Percentiles rank a stretch among this genome's conserved stretches.
phyloP scores from a whole-genome alignment of 2,113 vertebrate species.

The Plotosus lineatus region DNA sequence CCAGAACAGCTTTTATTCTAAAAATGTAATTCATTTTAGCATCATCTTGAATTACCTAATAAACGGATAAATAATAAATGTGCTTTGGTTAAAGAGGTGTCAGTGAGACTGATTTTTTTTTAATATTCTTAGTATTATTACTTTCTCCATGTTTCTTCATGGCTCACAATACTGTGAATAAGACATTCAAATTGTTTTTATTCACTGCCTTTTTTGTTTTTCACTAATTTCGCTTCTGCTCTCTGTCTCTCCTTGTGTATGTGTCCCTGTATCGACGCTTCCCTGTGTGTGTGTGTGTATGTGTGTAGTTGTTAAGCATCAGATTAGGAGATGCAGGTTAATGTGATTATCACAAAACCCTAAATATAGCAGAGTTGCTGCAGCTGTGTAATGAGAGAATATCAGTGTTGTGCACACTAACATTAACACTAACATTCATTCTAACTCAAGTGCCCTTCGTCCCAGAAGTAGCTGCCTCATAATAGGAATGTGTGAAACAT shows the following conservation, averaged over 20 bases:
- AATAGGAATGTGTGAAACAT: too few species aligned
- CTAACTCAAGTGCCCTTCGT: background rate
- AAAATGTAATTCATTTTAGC: too few species aligned
- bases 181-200: too few species aligned
- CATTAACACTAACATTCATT: background rate
- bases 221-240: too few species aligned
- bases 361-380: conserved; percentile 50
- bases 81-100: too few species aligned
- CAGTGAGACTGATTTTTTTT: too few species aligned
- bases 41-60: too few species aligned
- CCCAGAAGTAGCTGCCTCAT: background rate
- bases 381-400: conserved; percentile 38
- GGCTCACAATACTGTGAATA: too few species aligned
- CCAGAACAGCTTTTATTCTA: background rate
- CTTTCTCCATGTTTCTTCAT: too few species aligned
- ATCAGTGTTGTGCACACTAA: background rate
- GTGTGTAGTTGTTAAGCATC: conserved; percentile 44
- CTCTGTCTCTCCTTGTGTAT: background rate
- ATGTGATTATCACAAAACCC: conserved; percentile 51
- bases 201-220: too few species aligned
- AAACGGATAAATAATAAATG: too few species aligned
- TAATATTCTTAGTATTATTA: too few species aligned
- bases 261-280: background rate
- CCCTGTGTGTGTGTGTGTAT: background rate
- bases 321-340: conserved; percentile 53